These are phyloP conservation scores for Lepus townsendii DNA, from an alignment of 2,797 vertebrate species.

Conservation along the genomic window DNA sequence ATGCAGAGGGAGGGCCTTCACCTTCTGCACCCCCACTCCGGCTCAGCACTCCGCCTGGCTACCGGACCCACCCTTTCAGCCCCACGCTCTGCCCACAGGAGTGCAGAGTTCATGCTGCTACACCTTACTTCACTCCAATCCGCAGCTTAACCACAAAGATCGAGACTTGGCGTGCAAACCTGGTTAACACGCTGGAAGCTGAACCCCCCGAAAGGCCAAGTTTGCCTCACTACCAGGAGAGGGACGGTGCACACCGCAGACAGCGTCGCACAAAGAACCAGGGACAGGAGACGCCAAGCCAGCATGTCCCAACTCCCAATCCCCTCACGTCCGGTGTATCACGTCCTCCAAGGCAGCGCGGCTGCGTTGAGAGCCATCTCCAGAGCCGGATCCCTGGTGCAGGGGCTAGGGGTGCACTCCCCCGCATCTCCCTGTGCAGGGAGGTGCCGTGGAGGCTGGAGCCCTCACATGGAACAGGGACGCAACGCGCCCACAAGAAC, in stretches of 20 bases:
- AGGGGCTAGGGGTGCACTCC: not conserved
- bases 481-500: accelerated
- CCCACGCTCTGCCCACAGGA: not conserved
- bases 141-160: not conserved
- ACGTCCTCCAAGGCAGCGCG: not conserved
- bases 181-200: not conserved
- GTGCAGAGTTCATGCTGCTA: not conserved
- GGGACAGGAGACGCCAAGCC: accelerated
- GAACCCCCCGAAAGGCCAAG: not conserved
- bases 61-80: not conserved
- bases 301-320: not conserved
- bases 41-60: not conserved
- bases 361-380: not conserved
- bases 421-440: not conserved
- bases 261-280: not conserved
- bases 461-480: not conserved
- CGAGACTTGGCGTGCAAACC: accelerated
- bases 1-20: accelerated
- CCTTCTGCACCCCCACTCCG: not conserved
- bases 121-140: not conserved
- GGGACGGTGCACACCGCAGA: not conserved
- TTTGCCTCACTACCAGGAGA: not conserved
- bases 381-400: not conserved
- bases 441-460: accelerated
- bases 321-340: accelerated